Percentiles rank a stretch among this genome's conserved stretches.
Conservation (phyloP, 2,113 vertebrate species). For the Rhinogobius similis region DNA sequence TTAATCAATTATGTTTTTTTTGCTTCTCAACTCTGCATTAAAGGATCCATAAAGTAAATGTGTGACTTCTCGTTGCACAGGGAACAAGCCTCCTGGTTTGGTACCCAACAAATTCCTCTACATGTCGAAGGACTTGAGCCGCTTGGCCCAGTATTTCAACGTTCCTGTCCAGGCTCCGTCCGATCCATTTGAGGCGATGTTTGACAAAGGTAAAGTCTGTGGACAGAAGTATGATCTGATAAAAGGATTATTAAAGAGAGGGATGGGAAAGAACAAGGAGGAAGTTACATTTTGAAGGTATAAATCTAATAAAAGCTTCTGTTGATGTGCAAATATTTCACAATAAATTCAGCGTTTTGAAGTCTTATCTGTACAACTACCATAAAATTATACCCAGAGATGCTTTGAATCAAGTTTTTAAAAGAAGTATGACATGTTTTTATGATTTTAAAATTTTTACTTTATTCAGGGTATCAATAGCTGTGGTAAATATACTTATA, state of each 20-base stretch:
- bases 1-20: not conserved
- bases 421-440: too few species aligned
- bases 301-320: too few species aligned
- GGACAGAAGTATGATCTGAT: not conserved
- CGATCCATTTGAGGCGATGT: constrained; percentile 66
- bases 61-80: constrained; percentile 64
- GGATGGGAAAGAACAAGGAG: too few species aligned
- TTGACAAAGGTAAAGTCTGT: constrained; percentile 79
- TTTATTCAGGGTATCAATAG: too few species aligned
- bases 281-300: too few species aligned
- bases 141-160: constrained; percentile 74
- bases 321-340: too few species aligned
- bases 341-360: too few species aligned
- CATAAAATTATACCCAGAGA: too few species aligned
- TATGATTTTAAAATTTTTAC: too few species aligned
- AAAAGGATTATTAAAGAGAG: not conserved
- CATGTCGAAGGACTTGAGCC: constrained; percentile 75
- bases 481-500: too few species aligned
- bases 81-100: constrained; percentile 82
- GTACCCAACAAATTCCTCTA: constrained; percentile 83
- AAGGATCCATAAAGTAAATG: not conserved
- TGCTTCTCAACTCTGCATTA: not conserved
- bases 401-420: too few species aligned
- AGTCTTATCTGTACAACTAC: too few species aligned
- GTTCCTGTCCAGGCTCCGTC: constrained; percentile 72